phyloP scores from a whole-genome alignment of 2,888 invertebrate genomes.

The Ecliptopera silaceata region DNA sequence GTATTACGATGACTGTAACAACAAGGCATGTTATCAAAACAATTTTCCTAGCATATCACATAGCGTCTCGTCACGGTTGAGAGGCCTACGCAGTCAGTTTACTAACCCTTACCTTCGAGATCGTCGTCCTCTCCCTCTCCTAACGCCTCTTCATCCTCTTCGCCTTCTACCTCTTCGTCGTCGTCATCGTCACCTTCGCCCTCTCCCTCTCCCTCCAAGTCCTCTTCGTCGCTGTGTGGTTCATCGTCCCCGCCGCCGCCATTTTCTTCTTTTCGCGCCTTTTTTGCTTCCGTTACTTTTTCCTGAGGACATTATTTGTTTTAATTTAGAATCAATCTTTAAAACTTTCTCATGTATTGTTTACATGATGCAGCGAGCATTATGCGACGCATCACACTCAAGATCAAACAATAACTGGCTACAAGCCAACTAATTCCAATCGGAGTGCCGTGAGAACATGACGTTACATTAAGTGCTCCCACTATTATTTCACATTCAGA shows the following conservation, averaged over 20 bases:
- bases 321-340: slow-evolving; percentile 25
- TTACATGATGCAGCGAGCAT: slow-evolving; percentile 43
- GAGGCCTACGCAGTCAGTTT: slow-evolving; percentile 1
- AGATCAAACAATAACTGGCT: slow-evolving; percentile 63
- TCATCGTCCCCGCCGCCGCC: slow-evolving; percentile 86
- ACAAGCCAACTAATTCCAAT: slow-evolving; percentile 58
- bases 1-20: not conserved
- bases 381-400: slow-evolving; percentile 43
- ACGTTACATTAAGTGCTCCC: too few species aligned
- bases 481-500: too few species aligned
- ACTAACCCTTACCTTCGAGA: slow-evolving; percentile 76
- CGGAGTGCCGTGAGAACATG: slow-evolving; percentile 44
- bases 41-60: slow-evolving; percentile 13
- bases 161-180: slow-evolving; percentile 85
- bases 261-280: slow-evolving; percentile 91
- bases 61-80: slow-evolving; percentile 6
- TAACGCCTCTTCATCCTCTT: slow-evolving; percentile 85
- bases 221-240: slow-evolving; percentile 85
- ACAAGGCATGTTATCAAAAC: slow-evolving; percentile 2
- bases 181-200: slow-evolving; percentile 83
- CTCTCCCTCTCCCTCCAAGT: slow-evolving; percentile 83
- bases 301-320: slow-evolving; percentile 77
- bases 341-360: slow-evolving; percentile 39
- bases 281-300: slow-evolving; percentile 89
- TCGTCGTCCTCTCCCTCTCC: slow-evolving; percentile 86